phyloP scores from a whole-genome alignment of 2,113 vertebrate species.

The Grammomys surdaster region DNA sequence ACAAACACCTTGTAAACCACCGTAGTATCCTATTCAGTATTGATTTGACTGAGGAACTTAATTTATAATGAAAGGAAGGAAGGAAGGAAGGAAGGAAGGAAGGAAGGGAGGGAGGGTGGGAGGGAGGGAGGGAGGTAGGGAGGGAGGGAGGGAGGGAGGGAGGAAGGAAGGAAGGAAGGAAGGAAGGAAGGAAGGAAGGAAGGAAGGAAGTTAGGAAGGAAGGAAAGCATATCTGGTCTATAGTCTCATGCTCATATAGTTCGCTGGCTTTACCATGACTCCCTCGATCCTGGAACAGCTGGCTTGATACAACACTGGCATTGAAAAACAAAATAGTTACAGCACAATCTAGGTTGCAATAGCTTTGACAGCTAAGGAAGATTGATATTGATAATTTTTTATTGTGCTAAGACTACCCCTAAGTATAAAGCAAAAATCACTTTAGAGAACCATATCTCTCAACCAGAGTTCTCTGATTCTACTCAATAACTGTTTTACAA shows the following conservation, averaged over 20 bases:
- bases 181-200: no score
- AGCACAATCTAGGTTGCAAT: not conserved
- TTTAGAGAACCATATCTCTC: not conserved
- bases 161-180: no score
- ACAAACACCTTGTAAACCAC: not conserved
- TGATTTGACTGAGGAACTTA: not conserved
- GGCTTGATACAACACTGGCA: not conserved
- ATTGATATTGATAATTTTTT: not conserved
- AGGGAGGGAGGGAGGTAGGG: no score
- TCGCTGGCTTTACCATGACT: not conserved
- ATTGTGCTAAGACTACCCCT: not conserved
- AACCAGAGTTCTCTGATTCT: not conserved
- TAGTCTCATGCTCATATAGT: not conserved
- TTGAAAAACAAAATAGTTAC: not conserved
- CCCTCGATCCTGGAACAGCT: not conserved
- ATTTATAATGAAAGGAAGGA: not conserved
- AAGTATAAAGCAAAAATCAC: not conserved
- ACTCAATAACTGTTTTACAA: not conserved
- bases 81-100: no score
- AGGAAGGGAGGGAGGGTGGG: no score
- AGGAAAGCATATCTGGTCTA: not conserved
- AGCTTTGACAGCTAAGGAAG: not conserved
- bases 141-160: fast-evolving
- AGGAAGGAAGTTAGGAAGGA: no score
- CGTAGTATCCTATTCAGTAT: not conserved